Percentiles rank a stretch among this genome's conserved stretches.
Conservation (phyloP, 2,888 invertebrate species). For the Tromatobia lineatoria region DNA sequence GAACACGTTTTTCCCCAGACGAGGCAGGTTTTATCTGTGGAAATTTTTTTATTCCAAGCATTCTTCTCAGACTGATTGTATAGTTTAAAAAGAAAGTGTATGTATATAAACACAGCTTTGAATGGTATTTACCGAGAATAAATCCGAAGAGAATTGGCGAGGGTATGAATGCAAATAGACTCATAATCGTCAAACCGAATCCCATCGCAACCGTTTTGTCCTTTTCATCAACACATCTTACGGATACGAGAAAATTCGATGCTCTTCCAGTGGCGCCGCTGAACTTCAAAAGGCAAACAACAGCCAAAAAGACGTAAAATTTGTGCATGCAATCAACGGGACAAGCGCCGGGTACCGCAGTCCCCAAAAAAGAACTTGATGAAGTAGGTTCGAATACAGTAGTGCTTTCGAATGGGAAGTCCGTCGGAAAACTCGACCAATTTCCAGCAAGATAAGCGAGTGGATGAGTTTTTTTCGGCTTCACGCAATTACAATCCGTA, state of each 20-base stretch:
- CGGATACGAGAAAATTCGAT: slow-evolving; percentile 88
- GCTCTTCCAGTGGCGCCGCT: slow-evolving; percentile 88
- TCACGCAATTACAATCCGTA: slow-evolving; percentile 86
- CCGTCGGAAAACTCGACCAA: slow-evolving; percentile 71
- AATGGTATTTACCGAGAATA: slow-evolving; percentile 87
- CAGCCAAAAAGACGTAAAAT: slow-evolving; percentile 87
- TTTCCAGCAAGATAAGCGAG: slow-evolving; percentile 68
- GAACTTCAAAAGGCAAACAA: slow-evolving; percentile 88
- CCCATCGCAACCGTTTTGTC: slow-evolving; percentile 92
- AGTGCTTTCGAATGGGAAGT: slow-evolving; percentile 70
- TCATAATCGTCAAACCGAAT: slow-evolving; percentile 89
- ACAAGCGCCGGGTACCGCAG: slow-evolving; percentile 86
- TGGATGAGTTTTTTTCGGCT: slow-evolving; percentile 72
- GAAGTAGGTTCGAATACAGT: slow-evolving; percentile 65
- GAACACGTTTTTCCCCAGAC: slow-evolving; percentile 92
- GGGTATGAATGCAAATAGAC: slow-evolving; percentile 91
- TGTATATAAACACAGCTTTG: background rate
- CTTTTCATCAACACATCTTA: slow-evolving; percentile 90
- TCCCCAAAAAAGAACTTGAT: slow-evolving; percentile 77
- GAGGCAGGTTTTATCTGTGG: slow-evolving; percentile 88
- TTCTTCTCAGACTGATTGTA: background rate
- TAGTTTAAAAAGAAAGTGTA: background rate
- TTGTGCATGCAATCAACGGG: slow-evolving; percentile 87
- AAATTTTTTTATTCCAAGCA: slow-evolving; percentile 51
- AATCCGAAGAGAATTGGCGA: slow-evolving; percentile 92